Evolutionary conservation across 2,113 vertebrate genomes (phyloP), one percentile per base, ranked within the genome.

Genomic region (Chascanopsetta lugubris): DNA sequence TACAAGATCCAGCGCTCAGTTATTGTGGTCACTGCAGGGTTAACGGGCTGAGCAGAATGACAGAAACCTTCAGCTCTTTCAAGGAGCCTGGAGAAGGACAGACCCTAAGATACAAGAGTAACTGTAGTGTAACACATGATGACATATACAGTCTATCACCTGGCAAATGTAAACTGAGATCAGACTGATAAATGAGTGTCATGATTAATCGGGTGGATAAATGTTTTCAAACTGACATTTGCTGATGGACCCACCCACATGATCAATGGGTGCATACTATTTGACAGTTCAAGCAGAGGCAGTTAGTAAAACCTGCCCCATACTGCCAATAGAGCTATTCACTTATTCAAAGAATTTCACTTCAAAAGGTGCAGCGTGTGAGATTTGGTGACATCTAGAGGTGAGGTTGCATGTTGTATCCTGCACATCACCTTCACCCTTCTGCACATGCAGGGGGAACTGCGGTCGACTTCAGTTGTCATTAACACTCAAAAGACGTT

Each of bases 11-110:
- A 26, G 47, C 5, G 47, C 50, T 22, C 20, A 24, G 58, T 72
- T 62, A 72, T 11, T 56, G 59, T 66, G 49, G 72, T 70, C 66
- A 79, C 48, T 4, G 45, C 6, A 10, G n/a, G 71, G 77, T 83
- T 73, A 72, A 79, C 56, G 27, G 54, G 66, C 55, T 26, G 49
- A 34, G 29, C 36, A 56, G 21, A 69, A 51, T 4, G 27, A 12
- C 62, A 56, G 50, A 64, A 77, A 73, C 24, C 42, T 10, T 8
- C 25, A 51, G 40, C n/a, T 51, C n/a, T 9, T 32, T 20, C 51
- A 27, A 32, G 30, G 27, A 34, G 7, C 2, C 18, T 5, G 24
- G 6, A 34, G 9, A 20, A 10, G 29, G 10, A 22, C 8, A n/a
- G 22, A 49, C 18, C 4, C 4, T 2, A 6, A 22, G 30, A 47